phyloP scores from a whole-genome alignment of 2,797 vertebrate genomes.

The Amblyopsis hoosieri region DNA sequence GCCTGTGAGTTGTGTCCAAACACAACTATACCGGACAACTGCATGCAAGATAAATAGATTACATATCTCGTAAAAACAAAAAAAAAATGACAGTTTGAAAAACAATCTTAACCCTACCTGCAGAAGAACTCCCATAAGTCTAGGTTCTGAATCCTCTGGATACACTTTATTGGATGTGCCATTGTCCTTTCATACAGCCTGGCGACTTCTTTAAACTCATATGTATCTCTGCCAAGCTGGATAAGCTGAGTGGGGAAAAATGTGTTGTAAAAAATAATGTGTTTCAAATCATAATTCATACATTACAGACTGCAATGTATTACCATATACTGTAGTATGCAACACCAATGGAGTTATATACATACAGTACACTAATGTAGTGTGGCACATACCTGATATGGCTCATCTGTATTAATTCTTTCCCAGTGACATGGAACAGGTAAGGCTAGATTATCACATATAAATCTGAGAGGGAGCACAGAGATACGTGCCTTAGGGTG shows the following conservation, averaged over 20 bases:
- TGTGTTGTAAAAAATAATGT: too few species aligned
- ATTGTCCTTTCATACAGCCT: slow-evolving; percentile 91
- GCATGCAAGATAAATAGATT: too few species aligned
- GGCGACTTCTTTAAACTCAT: slow-evolving; percentile 94
- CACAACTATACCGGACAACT: too few species aligned
- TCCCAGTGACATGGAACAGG: slow-evolving; percentile 96
- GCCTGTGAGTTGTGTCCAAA: too few species aligned
- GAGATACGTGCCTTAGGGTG: slow-evolving; percentile 1
- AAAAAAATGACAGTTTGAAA: too few species aligned
- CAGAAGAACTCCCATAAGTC: slow-evolving; percentile 98
- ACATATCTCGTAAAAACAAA: too few species aligned
- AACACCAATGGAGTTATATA: background rate
- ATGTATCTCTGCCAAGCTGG: slow-evolving; percentile 88
- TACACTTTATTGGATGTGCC: slow-evolving; percentile 89
- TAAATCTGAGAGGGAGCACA: slow-evolving; percentile 80
- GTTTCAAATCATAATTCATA: too few species aligned
- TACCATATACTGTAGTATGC: background rate
- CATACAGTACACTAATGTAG: too few species aligned
- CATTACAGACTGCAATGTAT: background rate
- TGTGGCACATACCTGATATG: slow-evolving; percentile 84
- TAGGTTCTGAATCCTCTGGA: slow-evolving; percentile 96
- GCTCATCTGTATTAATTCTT: slow-evolving; percentile 89
- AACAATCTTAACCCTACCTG: slow-evolving; percentile 77
- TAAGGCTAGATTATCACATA: slow-evolving; percentile 94
- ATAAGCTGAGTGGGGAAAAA: slow-evolving; percentile 79